These are phyloP conservation scores for Noctua janthina DNA, from an alignment of 2,888 invertebrate species.

Conservation along the genomic window DNA sequence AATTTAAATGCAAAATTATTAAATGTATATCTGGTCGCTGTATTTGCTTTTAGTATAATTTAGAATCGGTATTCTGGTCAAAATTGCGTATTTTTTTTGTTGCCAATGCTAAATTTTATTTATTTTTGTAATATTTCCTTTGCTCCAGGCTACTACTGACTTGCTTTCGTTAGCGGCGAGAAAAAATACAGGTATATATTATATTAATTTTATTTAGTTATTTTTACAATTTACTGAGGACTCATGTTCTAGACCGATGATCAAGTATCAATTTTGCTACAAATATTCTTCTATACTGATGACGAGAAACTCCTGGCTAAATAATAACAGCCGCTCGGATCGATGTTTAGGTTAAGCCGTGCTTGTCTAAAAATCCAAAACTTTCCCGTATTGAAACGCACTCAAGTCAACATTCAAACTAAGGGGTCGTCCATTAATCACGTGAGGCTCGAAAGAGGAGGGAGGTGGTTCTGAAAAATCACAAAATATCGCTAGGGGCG, in stretches of 20 bases:
- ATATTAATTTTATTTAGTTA: not conserved
- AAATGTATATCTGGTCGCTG: not conserved
- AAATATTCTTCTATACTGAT: not conserved
- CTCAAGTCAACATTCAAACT: no score
- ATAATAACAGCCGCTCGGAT: no score
- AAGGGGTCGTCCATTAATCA: no score
- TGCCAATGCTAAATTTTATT: conserved; percentile 45
- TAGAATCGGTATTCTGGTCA: not conserved
- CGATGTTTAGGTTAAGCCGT: no score
- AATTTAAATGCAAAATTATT: conserved; percentile 9
- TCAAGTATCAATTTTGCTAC: not conserved
- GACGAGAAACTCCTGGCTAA: not conserved
- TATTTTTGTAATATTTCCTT: conserved; percentile 56
- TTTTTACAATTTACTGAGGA: not conserved
- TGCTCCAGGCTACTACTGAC: conserved; percentile 67
- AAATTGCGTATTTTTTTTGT: conserved; percentile 25
- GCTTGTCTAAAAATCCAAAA: no score
- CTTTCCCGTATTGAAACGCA: no score
- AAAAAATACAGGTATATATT: conserved; percentile 61
- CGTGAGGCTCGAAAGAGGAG: no score
- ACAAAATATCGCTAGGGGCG: no score
- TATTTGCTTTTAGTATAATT: conserved; percentile 25
- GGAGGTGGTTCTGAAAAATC: no score
- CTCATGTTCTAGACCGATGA: not conserved
- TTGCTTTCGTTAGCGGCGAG: conserved; percentile 46